Base-by-base conservation (phyloP, 53 echinoderm and acorn worm genomes). In the Holothuria leucospilota region DNA sequence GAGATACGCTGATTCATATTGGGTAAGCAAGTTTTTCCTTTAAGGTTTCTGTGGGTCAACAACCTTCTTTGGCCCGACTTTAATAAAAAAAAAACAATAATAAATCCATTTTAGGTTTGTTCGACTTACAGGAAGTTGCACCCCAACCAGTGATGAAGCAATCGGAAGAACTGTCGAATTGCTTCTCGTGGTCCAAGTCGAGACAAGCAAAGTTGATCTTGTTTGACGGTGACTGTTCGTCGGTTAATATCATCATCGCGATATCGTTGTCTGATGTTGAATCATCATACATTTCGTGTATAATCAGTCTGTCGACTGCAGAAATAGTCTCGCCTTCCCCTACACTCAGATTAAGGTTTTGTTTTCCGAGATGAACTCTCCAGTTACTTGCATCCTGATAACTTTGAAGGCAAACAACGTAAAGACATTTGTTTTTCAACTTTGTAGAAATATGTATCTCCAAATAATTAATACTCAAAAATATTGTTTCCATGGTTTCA, bases 101-200 rank as follows among this genome's bases (percentile, higher is more conserved):
- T n/a, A 34, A 1, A 34, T 34, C 34, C 34, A 34, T 1, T 3
- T 34, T 2, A 34, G 3, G 62, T 23, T 21, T 23, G 2, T 8
- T 41, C 25, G 68, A 75, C 90, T 90, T 58, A 87, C 91, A 68
- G 81, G 46, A 34, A 8, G 84, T 75, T 27, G 85, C 73, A 4
- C 92, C 92, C 85, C 89, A 92, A 15, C 92, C 92, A 29, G 85
- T 79, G 53, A 84, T 85, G 81, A 89, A 71, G 56, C 85, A 79
- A n/a, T 86, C 71, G 1, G 91, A 91, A 13, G 20, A 24, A 6
- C 18, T 2, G 13, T 59, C 52, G 20, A 91, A 91, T 13, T 14
- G 63, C 68, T 78, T 65, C 21, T 18, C 82, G 27, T 13, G 11
- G 2, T 20, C 24, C 7, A 15, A 11, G 59, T 84, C 88, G 20